Conservation (phyloP, 2,888 invertebrate species). For the Pseudoips prasinana region DNA sequence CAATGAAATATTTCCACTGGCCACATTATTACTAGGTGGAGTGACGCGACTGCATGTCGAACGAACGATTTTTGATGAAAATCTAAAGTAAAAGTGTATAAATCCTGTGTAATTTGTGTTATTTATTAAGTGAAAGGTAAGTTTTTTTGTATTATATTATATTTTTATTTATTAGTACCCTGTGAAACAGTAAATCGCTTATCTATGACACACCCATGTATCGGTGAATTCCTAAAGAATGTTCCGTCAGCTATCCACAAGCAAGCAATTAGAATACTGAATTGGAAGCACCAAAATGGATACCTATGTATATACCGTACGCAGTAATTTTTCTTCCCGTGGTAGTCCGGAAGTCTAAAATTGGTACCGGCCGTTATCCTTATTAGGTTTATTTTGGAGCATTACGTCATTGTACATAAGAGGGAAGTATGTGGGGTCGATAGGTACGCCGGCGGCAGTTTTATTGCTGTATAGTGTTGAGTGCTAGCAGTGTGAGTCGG, state of each 20-base stretch:
- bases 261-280: constrained; percentile 22
- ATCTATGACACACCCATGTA: constrained; percentile 73
- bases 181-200: constrained; percentile 25
- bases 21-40: constrained; percentile 43
- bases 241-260: constrained; percentile 28
- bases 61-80: constrained; percentile 60
- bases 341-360: constrained; percentile 45
- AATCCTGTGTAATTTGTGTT: constrained; percentile 31
- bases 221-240: constrained; percentile 47
- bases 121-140: constrained; percentile 43
- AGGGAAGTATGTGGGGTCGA: constrained; percentile 45
- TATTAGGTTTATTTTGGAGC: constrained; percentile 78
- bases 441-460: constrained; percentile 40
- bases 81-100: constrained; percentile 39
- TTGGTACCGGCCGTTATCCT: constrained; percentile 52
- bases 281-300: constrained; percentile 20
- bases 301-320: constrained; percentile 5
- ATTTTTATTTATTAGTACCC: not conserved
- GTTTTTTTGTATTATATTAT: constrained; percentile 13
- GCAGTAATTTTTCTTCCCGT: constrained; percentile 9
- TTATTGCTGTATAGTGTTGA: constrained; percentile 33
- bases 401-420: constrained; percentile 73
- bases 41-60: constrained; percentile 64
- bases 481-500: constrained; percentile 25
- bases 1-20: constrained; percentile 22